Evolutionary conservation across 1,140 invertebrate genomes (phyloP), one percentile per base, ranked within the genome.

Genomic region (Oedothorax gibbosus): DNA sequence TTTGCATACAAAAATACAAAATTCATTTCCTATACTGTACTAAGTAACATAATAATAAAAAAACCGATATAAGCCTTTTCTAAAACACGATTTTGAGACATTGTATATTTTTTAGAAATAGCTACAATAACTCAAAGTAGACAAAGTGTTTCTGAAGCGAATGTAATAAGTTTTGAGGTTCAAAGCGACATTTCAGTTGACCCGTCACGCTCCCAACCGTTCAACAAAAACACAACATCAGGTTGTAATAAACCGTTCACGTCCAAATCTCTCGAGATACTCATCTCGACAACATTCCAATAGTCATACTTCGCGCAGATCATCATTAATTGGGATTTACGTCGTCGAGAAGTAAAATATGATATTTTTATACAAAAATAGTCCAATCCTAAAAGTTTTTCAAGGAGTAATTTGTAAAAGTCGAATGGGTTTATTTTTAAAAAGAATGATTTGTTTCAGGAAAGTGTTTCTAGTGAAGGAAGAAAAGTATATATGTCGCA

Each of bases 261-360:
- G 66, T 81, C 65, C 20, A 71, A 57, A 81, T 49, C n/a, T 12
- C 14, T 57, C 72, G 68, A 64, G 80, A 73, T 82, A 82, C 73
- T 18, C 80, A 60, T 73, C 80, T 49, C 12, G 18, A n/a, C 21
- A 65, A 69, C 80, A 71, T 72, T 82, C 69, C 80, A 21, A n/a
- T 60, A 56, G 80, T 51, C 69, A 82, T 69, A 73, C 72, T 65
- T 68, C 7, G 11, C 35, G 57, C 80, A 20, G 9, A 49, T n/a
- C 10, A 57, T 73, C 80, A 82, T 82, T 71, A 82, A 82, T 82
- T 68, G 56, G 69, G 80, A 82, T 82, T 82, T 35, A 35, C 35
- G 35, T 35, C 35, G 5, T 35, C 35, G 5, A 35, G 35, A 35
- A 35, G 35, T 35, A 35, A 35, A 35, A 35, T 35, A 35, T 35